Base-by-base conservation (phyloP, 2,888 invertebrate genomes). In the Itoplectis maculator region DNA sequence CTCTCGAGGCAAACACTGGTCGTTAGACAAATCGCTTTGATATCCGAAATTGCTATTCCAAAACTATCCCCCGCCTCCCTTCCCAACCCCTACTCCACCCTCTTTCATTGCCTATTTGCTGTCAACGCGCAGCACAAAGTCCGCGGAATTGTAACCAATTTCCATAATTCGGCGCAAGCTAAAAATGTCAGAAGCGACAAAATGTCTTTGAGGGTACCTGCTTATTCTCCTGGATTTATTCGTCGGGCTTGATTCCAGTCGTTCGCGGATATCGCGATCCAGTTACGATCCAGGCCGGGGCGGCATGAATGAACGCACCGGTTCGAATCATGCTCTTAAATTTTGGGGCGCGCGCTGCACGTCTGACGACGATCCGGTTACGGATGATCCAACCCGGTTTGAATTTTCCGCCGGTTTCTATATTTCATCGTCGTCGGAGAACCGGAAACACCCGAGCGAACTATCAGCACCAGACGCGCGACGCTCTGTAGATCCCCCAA, bases 1-100 rank as follows among this genome's bases (percentile, higher is more conserved):
- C 51, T 59, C 63, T 54, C 75, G 7, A 47, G 40, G 29, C 20
- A 68, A 56, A 76, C 56, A 69, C 11, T 11, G 20, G 59, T 69
- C 79, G 81, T 84, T 82, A 82, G 79, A 82, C 68, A 75, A 75
- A 84, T 82, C 70, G 81, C 76, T 69, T 63, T 63, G 76, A 73
- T 77, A 78, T 61, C 79, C 76, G 35, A 42, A 74, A 65, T 65
- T 42, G 37, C n/a, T 54, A 42, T 65, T 63, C 18, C 40, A 65
- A 73, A 66, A 45, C 29, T 56, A 18, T 54, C 35, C 20, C 75
- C 20, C 18, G 5, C 29, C 29, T n/a, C n/a, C n/a, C n/a, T n/a
- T n/a, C n/a, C n/a, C n/a, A n/a, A 29, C 29, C 29, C 29, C 29
- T 5, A 29, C 29, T n/a, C 45, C 15, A 20, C 51, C 18, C 61